A percentile compares a stretch with the other conserved stretches of the same genome.
Conservation (phyloP, 2,888 invertebrate genomes). For the Dolomedes plantarius region DNA sequence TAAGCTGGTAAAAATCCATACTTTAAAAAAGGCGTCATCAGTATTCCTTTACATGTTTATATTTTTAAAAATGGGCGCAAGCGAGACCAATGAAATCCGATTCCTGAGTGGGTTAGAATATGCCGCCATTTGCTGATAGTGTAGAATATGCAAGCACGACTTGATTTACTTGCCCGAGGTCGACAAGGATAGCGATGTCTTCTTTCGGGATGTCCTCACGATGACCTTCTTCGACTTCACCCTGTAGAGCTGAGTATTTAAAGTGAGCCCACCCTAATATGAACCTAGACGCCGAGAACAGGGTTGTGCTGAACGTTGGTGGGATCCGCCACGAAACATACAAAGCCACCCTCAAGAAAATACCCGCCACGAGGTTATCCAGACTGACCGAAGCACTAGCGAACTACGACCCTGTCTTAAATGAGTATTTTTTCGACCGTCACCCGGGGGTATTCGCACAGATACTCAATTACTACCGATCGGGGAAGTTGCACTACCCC, state of each 20-base stretch:
- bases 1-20: too few relatives aligned
- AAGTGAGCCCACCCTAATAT: slow-evolving; percentile 75
- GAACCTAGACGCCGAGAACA: slow-evolving; percentile 97
- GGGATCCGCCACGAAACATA: slow-evolving; percentile 98
- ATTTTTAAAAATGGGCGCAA: too few relatives aligned
- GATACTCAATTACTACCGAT: slow-evolving; percentile 96
- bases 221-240: background rate
- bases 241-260: background rate
- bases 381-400: slow-evolving; percentile 93
- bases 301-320: slow-evolving; percentile 98
- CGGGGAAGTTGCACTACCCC: slow-evolving; percentile 98
- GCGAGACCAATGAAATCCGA: background rate
- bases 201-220: background rate
- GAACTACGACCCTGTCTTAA: slow-evolving; percentile 99
- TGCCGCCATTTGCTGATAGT: background rate
- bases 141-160: background rate
- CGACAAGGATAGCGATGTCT: background rate
- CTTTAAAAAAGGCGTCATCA: too few relatives aligned
- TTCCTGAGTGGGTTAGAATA: background rate
- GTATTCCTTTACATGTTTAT: too few relatives aligned
- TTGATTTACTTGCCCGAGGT: background rate
- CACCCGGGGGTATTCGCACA: slow-evolving; percentile 98
- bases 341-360: slow-evolving; percentile 97
- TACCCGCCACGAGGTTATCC: slow-evolving; percentile 95
- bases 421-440: slow-evolving; percentile 98